These are phyloP conservation scores for Epinephelus malabaricus DNA, from an alignment of 2,797 vertebrate species.

Conservation along the genomic window DNA sequence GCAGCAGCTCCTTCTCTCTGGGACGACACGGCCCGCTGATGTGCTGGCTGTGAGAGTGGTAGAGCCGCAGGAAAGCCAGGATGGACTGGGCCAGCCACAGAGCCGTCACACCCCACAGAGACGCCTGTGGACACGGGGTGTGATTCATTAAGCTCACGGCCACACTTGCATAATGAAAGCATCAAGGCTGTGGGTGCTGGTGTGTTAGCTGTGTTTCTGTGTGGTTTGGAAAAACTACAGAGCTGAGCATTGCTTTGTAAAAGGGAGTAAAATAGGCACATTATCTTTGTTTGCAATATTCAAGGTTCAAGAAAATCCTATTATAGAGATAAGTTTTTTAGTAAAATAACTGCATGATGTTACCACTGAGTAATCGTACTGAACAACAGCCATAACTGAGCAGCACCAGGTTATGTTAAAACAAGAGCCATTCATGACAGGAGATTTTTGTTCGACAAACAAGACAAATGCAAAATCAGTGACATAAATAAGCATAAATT, in stretches of 20 bases:
- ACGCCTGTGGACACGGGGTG: slow-evolving; percentile 70
- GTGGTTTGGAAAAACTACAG: not conserved
- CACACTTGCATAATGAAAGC: not conserved
- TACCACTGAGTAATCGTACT: no score
- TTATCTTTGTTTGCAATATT: not conserved
- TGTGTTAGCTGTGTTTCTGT: not conserved
- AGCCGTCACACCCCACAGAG: slow-evolving; percentile 85
- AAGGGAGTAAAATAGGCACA: not conserved
- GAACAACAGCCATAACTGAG: no score
- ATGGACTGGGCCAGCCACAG: slow-evolving; percentile 85
- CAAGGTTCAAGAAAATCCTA: no score
- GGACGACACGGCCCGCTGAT: slow-evolving; percentile 83
- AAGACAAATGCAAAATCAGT: no score
- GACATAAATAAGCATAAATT: no score
- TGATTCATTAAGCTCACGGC: not conserved
- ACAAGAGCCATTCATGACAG: no score
- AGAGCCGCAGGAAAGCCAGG: slow-evolving; percentile 88
- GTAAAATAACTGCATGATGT: no score
- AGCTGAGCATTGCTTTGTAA: not conserved
- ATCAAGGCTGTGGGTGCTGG: not conserved
- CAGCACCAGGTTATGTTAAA: no score
- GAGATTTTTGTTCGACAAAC: no score
- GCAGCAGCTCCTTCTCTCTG: slow-evolving; percentile 87
- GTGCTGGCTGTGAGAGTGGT: slow-evolving; percentile 87
- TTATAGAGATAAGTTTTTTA: no score